Percentiles rank a stretch among this genome's conserved stretches.
Evolutionary conservation across 2,113 vertebrate species (phyloP).

Genomic region (Bos indicus): DNA sequence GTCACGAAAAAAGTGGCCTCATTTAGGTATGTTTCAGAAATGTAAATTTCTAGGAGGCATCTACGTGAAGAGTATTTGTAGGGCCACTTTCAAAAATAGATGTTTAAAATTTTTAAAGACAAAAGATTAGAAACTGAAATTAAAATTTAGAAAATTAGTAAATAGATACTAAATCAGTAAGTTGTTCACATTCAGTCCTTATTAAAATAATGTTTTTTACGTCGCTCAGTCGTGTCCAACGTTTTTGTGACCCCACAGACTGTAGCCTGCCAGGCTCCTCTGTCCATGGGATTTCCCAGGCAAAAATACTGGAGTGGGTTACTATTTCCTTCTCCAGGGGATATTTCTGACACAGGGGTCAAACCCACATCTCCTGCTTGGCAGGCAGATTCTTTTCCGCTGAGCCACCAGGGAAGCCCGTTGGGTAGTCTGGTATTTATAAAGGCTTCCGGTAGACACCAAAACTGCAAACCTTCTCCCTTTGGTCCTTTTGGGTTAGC

Average conservation of each 20-base stretch:
- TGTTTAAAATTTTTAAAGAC: neutral
- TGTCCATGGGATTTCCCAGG: neutral
- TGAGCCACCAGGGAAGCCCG: neutral
- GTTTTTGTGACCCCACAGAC: too few relatives aligned
- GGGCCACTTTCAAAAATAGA: neutral
- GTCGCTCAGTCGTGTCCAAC: neutral
- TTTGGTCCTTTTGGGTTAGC: slow-evolving; percentile 77
- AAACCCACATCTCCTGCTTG: neutral
- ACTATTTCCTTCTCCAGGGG: neutral
- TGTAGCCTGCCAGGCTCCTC: too few relatives aligned
- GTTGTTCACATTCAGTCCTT: neutral
- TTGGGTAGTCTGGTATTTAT: neutral
- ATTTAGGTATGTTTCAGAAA: neutral
- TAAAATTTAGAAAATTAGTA: neutral
- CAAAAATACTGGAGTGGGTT: neutral
- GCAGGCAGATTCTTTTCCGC: neutral
- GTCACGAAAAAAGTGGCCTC: neutral
- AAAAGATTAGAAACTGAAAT: neutral
- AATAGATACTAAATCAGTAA: neutral
- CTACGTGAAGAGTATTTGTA: neutral
- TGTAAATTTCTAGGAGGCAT: neutral
- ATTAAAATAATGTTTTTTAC: neutral
- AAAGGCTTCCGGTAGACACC: neutral
- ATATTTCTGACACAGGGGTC: neutral
- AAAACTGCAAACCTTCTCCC: slow-evolving; percentile 80